phyloP scores from a whole-genome alignment of 2,797 vertebrate genomes.

The Sebastes kiyomatsui region DNA sequence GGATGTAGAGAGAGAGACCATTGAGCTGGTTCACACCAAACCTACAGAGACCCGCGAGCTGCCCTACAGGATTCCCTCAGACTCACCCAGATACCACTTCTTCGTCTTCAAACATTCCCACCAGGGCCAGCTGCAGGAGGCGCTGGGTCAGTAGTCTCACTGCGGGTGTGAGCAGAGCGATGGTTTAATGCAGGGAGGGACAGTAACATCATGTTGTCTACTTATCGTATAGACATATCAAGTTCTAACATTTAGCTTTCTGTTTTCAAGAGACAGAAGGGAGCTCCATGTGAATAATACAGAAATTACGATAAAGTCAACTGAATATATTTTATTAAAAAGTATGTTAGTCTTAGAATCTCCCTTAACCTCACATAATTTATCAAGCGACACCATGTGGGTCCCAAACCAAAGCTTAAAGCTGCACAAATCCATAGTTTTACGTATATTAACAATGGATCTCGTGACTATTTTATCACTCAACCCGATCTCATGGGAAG shows the following conservation, averaged over 20 bases:
- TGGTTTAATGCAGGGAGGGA: neutral
- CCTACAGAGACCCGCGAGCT: conserved; percentile 91
- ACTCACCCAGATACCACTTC: conserved; percentile 96
- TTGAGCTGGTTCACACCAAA: conserved; percentile 94
- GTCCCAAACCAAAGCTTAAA: neutral
- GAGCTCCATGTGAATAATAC: neutral
- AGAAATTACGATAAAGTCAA: neutral
- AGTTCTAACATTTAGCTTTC: neutral
- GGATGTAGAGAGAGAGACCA: conserved; percentile 93
- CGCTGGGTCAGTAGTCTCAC: conserved; percentile 87
- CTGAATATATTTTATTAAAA: neutral
- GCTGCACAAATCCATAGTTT: neutral
- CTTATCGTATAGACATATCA: neutral
- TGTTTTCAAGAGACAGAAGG: neutral
- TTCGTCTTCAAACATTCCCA: conserved; percentile 96
- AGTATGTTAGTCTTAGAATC: neutral
- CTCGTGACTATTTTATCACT: neutral
- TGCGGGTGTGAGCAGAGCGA: neutral
- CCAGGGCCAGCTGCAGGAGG: conserved; percentile 92
- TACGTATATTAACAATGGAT: neutral
- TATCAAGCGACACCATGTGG: neutral
- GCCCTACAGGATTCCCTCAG: conserved; percentile 91
- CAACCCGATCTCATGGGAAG: neutral
- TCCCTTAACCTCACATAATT: neutral
- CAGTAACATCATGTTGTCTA: neutral